phyloP scores from a whole-genome alignment of 2,888 invertebrate genomes.

The Incurvaria masculella region DNA sequence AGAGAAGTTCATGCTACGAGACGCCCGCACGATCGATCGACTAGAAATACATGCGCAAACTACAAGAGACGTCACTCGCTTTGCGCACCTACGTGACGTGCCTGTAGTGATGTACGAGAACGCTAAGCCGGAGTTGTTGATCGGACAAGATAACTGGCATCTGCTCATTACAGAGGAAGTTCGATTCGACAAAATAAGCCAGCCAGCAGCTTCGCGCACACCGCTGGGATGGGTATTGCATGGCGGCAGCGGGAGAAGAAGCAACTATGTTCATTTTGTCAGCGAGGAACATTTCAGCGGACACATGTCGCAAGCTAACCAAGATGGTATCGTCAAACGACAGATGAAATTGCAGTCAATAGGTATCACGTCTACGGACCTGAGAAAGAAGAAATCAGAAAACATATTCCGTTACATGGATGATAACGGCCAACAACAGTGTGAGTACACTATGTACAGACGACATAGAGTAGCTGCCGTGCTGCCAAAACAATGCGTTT shows the following conservation, averaged over 20 bases:
- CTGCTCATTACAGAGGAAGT: slow-evolving; percentile 8
- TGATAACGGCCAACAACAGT: too few species aligned
- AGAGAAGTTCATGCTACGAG: background rate
- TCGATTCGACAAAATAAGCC: slow-evolving; percentile 1
- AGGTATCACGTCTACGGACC: too few species aligned
- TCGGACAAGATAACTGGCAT: slow-evolving; percentile 12
- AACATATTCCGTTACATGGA: too few species aligned
- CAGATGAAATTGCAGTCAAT: too few species aligned
- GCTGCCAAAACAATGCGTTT: too few species aligned
- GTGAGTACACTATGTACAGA: too few species aligned
- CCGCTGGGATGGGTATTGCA: slow-evolving; percentile 10
- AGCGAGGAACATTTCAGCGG: too few species aligned
- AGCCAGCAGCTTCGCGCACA: slow-evolving; percentile 10
- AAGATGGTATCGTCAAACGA: too few species aligned
- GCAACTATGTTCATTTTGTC: too few species aligned
- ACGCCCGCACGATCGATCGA: background rate
- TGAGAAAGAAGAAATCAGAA: too few species aligned
- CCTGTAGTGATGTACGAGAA: background rate
- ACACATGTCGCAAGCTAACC: too few species aligned
- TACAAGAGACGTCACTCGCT: slow-evolving; percentile 1
- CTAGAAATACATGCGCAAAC: background rate
- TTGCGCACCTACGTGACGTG: slow-evolving; percentile 3
- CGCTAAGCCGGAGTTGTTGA: slow-evolving; percentile 10
- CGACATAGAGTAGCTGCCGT: too few species aligned
- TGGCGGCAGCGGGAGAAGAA: background rate